phyloP scores from a whole-genome alignment of 2,888 invertebrate species.

The Neoitamus cyanurus region DNA sequence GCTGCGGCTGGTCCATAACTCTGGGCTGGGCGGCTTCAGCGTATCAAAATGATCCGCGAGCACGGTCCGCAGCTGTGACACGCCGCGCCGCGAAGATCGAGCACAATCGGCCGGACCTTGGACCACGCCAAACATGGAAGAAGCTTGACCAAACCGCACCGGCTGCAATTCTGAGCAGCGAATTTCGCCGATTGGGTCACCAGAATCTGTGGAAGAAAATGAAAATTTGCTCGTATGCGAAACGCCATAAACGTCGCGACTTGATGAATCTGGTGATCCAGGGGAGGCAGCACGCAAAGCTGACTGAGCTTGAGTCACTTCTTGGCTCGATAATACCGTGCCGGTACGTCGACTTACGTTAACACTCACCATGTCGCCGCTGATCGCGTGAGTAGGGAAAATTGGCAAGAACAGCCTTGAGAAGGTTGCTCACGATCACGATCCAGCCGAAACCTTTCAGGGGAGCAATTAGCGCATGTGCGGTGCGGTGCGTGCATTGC shows the following conservation, averaged over 20 bases:
- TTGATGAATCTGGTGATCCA: not conserved
- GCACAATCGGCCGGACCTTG: not conserved
- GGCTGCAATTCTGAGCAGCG: not conserved
- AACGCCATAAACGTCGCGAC: not conserved
- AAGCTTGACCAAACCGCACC: not conserved
- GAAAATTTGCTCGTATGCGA: not conserved
- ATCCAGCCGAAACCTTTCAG: not conserved
- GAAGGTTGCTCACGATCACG: not conserved
- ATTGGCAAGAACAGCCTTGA: not conserved
- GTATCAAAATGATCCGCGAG: constrained; percentile 1
- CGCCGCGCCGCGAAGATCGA: not conserved
- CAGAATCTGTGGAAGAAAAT: not conserved
- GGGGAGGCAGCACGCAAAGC: not conserved
- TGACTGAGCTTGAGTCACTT: not conserved
- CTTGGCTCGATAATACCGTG: not conserved
- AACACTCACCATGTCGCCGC: not conserved
- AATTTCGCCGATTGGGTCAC: not conserved
- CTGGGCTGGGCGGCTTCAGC: not conserved
- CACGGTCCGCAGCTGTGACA: not conserved
- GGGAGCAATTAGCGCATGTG: not conserved
- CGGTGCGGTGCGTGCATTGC: not conserved
- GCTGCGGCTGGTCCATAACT: not conserved
- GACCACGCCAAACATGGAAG: not conserved
- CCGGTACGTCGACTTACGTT: not conserved
- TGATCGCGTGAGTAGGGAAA: not conserved